A percentile compares a stretch with the other conserved stretches of the same genome.
Conservation (phyloP, 2,888 invertebrate genomes). For the Herminia tarsipennalis region DNA sequence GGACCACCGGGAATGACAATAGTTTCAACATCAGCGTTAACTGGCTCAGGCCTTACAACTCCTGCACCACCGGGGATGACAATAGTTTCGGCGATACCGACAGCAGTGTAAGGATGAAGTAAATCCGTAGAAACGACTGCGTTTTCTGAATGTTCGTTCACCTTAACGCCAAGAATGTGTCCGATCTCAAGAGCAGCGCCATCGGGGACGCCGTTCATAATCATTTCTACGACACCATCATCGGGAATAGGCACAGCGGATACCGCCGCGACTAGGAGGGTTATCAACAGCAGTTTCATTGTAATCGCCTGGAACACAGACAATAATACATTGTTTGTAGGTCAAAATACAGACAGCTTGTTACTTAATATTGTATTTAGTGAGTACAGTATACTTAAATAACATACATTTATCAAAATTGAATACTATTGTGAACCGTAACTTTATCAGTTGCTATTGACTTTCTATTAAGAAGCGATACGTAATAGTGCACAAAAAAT, state of each 20-base stretch:
- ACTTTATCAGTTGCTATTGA: too few species aligned
- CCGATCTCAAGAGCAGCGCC: slow-evolving; percentile 61
- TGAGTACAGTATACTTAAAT: too few species aligned
- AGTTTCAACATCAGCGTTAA: slow-evolving; percentile 11
- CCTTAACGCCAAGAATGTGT: slow-evolving; percentile 56
- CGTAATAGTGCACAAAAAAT: too few species aligned
- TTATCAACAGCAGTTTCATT: slow-evolving; percentile 67
- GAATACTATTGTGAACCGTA: too few species aligned
- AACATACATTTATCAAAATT: too few species aligned
- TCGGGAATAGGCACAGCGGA: slow-evolving; percentile 55
- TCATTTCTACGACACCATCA: slow-evolving; percentile 60
- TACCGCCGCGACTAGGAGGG: slow-evolving; percentile 62
- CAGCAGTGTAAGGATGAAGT: slow-evolving; percentile 61
- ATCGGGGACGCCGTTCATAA: slow-evolving; percentile 64
- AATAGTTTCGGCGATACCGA: slow-evolving; percentile 60
- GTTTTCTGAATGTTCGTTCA: slow-evolving; percentile 58
- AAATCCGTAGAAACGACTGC: slow-evolving; percentile 51
- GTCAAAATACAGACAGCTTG: too few species aligned
- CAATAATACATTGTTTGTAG: too few species aligned
- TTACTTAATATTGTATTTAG: too few species aligned
- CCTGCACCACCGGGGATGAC: slow-evolving; percentile 34
- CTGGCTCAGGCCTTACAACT: too few species aligned
- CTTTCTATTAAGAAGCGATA: too few species aligned
- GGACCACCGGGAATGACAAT: slow-evolving; percentile 14
- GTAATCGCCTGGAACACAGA: too few species aligned